Base-by-base conservation (phyloP, 2,888 invertebrate genomes). In the Pelosia muscerda region DNA sequence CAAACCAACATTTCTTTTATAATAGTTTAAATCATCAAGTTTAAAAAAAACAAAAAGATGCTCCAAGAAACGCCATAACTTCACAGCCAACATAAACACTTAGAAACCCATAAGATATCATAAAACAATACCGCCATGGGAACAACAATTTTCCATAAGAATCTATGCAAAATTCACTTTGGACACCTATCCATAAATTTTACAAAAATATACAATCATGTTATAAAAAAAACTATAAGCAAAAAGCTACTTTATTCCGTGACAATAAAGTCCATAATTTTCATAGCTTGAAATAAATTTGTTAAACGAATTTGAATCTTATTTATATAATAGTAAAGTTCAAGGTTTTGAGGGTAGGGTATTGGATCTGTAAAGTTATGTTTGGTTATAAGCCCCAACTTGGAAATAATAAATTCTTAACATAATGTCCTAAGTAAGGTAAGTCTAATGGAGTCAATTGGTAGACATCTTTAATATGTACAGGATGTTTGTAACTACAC, bases 361-460 rank as follows among this genome's bases (percentile, higher is more conserved):
- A 0, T 11, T 13, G 13, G 0, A 26, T 28, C 10, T 15, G 55
- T 5, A 63, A 55, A 26, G 0, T 1, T 15, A 60, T 23, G 1
- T 58, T 70, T 61, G 72, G 6, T 19, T 64, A 38, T 38, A 59
- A 58, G 57, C 54, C 63, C 66, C 63, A 63, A 56, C 60, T 65
- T 31, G 31, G 56, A 55, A 63, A 70, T 70, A 70, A 70, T 70
- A 66, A 66, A 69, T 69, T 72, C 63, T 63, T 34, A 63, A 71
- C 65, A 63, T 63, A 60, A 66, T 69, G 58, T 49, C 25, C 22
- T 68, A 69, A 69, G 69, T 69, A 69, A 65, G 69, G 63, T 59
- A 63, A 63, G 69, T 66, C 55, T 67, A 58, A 69, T 73, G 61
- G 67, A 79, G 79, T 79, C 79, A 74, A 79, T 79, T 76, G 79